These are phyloP conservation scores for Trichoplusia ni DNA, from an alignment of 1,140 invertebrate species.

Conservation along the genomic window DNA sequence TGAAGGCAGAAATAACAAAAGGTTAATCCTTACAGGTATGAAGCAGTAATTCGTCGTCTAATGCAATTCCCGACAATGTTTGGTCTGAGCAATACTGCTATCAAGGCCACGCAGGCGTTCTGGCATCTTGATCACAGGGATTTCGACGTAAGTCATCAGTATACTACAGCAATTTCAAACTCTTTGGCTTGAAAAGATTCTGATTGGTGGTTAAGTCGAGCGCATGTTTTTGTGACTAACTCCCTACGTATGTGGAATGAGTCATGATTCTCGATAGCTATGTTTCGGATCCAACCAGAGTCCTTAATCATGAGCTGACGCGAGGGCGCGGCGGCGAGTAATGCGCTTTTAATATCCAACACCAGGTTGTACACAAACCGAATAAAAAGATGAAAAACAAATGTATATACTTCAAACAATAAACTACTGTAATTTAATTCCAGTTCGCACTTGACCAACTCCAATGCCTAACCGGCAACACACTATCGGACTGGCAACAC, in stretches of 20 bases:
- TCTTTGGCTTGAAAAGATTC: background rate
- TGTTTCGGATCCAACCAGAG: too few species aligned
- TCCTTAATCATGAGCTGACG: too few species aligned
- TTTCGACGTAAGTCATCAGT: slow-evolving; percentile 79
- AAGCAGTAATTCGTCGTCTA: slow-evolving; percentile 83
- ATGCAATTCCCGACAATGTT: slow-evolving; percentile 90
- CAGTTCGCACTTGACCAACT: slow-evolving; percentile 82
- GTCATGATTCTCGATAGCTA: too few species aligned
- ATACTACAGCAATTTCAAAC: too few species aligned
- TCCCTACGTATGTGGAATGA: too few species aligned
- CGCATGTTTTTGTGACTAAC: background rate
- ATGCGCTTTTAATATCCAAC: too few species aligned
- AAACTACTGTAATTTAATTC: background rate
- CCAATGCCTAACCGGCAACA: slow-evolving; percentile 68
- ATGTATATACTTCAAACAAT: background rate
- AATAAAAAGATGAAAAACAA: background rate
- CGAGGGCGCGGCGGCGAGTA: too few species aligned
- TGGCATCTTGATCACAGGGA: slow-evolving; percentile 93
- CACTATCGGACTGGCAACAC: slow-evolving; percentile 79
- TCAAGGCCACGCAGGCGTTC: slow-evolving; percentile 90
- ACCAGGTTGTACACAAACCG: too few species aligned
- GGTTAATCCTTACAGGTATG: slow-evolving; percentile 58
- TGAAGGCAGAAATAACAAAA: background rate
- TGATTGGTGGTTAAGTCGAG: background rate
- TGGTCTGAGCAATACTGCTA: slow-evolving; percentile 85